Conservation (phyloP, 2,888 invertebrate species). For the Agrenia bidenticulata region DNA sequence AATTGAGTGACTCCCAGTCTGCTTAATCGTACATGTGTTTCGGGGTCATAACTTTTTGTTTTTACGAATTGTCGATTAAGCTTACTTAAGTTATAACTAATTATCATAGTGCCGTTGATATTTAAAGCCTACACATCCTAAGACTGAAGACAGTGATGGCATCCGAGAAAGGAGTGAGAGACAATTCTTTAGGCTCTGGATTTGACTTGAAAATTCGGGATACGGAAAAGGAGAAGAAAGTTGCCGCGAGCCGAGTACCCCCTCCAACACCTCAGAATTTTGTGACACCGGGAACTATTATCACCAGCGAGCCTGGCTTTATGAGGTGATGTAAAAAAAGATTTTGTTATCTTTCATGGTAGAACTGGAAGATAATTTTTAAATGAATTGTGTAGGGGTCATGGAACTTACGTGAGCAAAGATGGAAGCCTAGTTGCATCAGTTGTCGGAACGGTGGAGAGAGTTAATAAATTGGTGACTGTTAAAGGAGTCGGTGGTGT, state of each 20-base stretch:
- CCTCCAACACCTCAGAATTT: conserved; percentile 38
- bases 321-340: conserved; percentile 74
- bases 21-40: too few relatives aligned
- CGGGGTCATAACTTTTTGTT: too few relatives aligned
- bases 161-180: background rate
- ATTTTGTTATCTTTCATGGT: background rate
- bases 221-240: conserved; percentile 13
- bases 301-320: conserved; percentile 77
- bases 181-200: conserved; percentile 13
- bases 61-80: too few relatives aligned
- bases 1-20: too few relatives aligned
- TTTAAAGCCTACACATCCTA: too few relatives aligned
- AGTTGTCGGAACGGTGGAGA: conserved; percentile 89
- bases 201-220: conserved; percentile 38
- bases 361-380: background rate
- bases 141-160: too few relatives aligned
- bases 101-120: too few relatives aligned
- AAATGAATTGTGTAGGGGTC: conserved; percentile 87
- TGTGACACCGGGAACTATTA: conserved; percentile 80
- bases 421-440: conserved; percentile 79
- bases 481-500: conserved; percentile 87
- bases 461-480: conserved; percentile 91
- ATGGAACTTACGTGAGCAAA: conserved; percentile 87
- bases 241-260: background rate
- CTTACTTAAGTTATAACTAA: too few relatives aligned